Conservation (phyloP, 2,888 invertebrate species). For the Phortica okadai region DNA sequence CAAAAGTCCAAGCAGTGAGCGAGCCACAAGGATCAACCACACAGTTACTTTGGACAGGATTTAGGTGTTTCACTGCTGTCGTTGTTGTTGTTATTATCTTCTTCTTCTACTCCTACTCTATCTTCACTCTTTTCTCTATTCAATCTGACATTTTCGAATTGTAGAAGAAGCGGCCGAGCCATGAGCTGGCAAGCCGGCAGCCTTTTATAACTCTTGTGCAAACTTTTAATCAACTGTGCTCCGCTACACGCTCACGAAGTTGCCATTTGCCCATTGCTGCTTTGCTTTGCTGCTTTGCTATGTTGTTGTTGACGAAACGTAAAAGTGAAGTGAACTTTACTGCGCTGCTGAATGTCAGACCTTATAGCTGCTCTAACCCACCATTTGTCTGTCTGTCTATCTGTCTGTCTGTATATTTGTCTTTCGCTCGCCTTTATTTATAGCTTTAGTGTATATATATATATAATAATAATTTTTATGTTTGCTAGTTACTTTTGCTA, state of each 20-base stretch:
- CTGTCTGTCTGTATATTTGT: too few relatives aligned
- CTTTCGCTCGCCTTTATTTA: not conserved
- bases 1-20: not conserved
- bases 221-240: constrained; percentile 65
- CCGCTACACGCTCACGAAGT: constrained; percentile 3
- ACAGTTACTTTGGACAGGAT: constrained; percentile 17
- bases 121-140: not conserved
- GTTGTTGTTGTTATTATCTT: not conserved
- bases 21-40: constrained; percentile 9
- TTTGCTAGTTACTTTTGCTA: constrained; percentile 59
- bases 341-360: constrained; percentile 33
- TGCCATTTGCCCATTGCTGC: constrained; percentile 20
- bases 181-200: constrained; percentile 5
- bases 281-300: too few relatives aligned
- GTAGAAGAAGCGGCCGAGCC: too few relatives aligned
- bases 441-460: not conserved
- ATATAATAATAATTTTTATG: constrained; percentile 63
- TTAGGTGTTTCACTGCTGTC: constrained; percentile 4
- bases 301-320: not conserved
- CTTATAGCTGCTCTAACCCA: constrained; percentile 41
- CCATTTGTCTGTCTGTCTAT: not conserved
- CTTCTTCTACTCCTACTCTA: not conserved
- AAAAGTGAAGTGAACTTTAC: constrained; percentile 4
- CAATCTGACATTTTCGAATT: not conserved
- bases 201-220: constrained; percentile 57